Percentiles rank a stretch among this genome's conserved stretches.
Conservation (phyloP, 2,888 invertebrate genomes). For the Electrophaes corylata region DNA sequence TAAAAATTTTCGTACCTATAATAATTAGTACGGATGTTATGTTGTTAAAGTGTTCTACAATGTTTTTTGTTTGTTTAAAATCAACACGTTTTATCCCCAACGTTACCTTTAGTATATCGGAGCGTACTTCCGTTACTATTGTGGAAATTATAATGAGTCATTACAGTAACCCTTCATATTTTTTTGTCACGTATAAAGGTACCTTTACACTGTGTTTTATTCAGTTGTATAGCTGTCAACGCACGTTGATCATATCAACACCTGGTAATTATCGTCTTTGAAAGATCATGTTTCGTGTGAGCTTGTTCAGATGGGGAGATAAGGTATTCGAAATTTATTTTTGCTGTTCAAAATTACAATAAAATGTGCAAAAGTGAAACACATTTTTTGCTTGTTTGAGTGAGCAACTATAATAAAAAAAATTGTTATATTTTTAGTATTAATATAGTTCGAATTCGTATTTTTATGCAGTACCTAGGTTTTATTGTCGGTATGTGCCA, state of each 20-base stretch:
- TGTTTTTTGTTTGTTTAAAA: slow-evolving; percentile 4
- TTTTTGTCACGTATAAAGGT: slow-evolving; percentile 47
- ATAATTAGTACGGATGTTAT: no score
- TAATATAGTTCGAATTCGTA: no score
- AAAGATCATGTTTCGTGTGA: slow-evolving; percentile 41
- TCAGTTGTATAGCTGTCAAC: slow-evolving; percentile 38
- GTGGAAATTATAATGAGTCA: slow-evolving; percentile 66
- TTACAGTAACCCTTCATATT: slow-evolving; percentile 64
- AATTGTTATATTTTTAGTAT: no score
- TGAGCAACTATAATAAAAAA: background rate
- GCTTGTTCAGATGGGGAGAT: slow-evolving; percentile 38
- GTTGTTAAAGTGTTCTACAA: background rate
- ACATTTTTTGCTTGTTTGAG: slow-evolving; percentile 1
- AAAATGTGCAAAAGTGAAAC: slow-evolving; percentile 11
- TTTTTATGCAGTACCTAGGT: no score
- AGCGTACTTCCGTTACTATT: slow-evolving; percentile 67
- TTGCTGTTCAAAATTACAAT: slow-evolving; percentile 22
- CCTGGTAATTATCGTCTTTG: slow-evolving; percentile 41
- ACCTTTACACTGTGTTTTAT: slow-evolving; percentile 38
- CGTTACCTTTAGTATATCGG: slow-evolving; percentile 50
- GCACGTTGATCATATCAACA: slow-evolving; percentile 38
- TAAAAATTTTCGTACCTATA: no score
- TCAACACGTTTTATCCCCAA: slow-evolving; percentile 33
- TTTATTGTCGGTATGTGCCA: no score
- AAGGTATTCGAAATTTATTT: slow-evolving; percentile 30